Conservation (phyloP, 2,888 invertebrate genomes). For the Eumerus sabulonum region DNA sequence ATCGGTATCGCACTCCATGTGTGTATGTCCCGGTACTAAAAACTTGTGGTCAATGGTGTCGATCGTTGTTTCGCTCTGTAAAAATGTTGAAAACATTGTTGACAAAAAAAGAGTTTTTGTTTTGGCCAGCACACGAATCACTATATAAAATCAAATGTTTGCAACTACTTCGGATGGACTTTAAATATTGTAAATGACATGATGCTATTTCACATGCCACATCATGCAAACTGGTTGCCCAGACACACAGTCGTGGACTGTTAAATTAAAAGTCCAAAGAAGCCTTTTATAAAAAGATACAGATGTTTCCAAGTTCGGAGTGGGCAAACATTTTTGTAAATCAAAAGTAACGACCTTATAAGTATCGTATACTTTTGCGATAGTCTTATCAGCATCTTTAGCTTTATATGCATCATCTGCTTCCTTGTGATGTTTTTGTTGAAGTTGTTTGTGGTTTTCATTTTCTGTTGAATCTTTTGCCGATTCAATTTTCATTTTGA, state of each 20-base stretch:
- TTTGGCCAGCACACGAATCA: constrained; percentile 43
- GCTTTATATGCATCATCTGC: too few species aligned
- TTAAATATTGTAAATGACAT: constrained; percentile 64
- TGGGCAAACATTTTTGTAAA: constrained; percentile 39
- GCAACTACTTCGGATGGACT: constrained; percentile 29
- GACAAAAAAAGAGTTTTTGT: constrained; percentile 28
- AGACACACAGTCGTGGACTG: constrained; percentile 69
- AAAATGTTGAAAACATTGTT: constrained; percentile 38
- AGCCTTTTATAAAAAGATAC: too few species aligned
- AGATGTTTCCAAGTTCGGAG: too few species aligned
- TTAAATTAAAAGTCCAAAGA: constrained; percentile 70
- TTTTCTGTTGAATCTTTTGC: neutral
- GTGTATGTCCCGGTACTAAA: too few species aligned
- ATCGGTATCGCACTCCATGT: too few species aligned
- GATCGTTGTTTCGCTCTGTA: too few species aligned
- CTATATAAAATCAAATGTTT: constrained; percentile 25
- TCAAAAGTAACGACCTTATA: constrained; percentile 34
- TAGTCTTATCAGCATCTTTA: too few species aligned
- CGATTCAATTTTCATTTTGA: too few species aligned
- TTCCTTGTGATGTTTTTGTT: constrained; percentile 24
- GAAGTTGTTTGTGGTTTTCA: neutral
- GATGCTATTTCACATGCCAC: constrained; percentile 73
- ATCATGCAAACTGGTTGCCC: too few species aligned
- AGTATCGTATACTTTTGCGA: constrained; percentile 26
- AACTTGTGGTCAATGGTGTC: too few species aligned